Conservation (phyloP, 1,140 invertebrate species). For the Aleiodes sp. region DNA sequence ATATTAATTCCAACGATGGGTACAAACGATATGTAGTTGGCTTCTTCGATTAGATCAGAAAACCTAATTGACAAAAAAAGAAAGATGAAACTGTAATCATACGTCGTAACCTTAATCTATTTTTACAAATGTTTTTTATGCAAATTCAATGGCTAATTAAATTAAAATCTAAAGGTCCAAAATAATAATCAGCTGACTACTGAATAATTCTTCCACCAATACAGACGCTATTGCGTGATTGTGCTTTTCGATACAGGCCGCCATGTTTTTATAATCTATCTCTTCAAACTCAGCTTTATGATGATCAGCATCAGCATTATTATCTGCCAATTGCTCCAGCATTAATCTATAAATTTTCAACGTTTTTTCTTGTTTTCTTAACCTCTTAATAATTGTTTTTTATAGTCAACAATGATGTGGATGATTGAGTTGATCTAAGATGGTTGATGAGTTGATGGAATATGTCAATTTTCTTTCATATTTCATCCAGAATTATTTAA, state of each 20-base stretch:
- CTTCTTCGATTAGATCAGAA: conserved; percentile 27
- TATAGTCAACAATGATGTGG: not conserved
- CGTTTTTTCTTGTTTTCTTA: not conserved
- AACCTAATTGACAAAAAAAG: conserved; percentile 11
- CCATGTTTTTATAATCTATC: conserved; percentile 23
- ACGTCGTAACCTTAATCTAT: not conserved
- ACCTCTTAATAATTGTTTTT: not conserved
- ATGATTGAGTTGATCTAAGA: too few relatives aligned
- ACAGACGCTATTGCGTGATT: conserved; percentile 46
- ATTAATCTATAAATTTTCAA: conserved; percentile 36
- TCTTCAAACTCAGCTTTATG: conserved; percentile 24
- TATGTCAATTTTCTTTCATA: too few relatives aligned
- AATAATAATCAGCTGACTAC: too few relatives aligned
- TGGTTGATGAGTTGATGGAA: too few relatives aligned
- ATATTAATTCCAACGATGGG: conserved; percentile 29
- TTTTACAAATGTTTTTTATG: not conserved
- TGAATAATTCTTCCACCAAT: too few relatives aligned
- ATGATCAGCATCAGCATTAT: conserved; percentile 29
- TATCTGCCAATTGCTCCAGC: conserved; percentile 34
- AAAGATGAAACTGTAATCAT: not conserved
- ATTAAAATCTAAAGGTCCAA: not conserved
- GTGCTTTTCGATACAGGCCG: conserved; percentile 39
- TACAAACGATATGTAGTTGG: conserved; percentile 22
- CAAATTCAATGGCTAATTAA: not conserved
- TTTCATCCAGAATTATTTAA: too few relatives aligned